phyloP scores from a whole-genome alignment of 2,113 vertebrate species.

The Eublepharis macularius region DNA sequence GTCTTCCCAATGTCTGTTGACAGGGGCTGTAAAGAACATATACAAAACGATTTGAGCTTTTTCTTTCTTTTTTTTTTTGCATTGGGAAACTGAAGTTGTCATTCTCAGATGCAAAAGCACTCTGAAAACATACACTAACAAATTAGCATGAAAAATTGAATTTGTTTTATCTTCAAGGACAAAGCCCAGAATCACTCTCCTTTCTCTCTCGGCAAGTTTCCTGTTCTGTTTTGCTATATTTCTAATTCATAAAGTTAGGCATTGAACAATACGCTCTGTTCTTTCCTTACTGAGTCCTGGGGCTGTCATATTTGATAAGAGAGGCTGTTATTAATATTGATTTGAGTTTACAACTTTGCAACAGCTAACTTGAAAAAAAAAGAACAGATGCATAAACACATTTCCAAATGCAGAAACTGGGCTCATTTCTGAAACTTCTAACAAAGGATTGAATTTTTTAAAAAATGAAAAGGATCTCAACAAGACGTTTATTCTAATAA shows the following conservation, averaged over 20 bases:
- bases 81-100: not conserved
- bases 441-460: not conserved
- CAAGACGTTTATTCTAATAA: too few species aligned
- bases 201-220: not conserved
- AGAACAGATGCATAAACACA: not conserved
- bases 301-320: not conserved
- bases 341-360: not conserved
- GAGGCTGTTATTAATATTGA: not conserved
- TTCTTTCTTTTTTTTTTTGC: not conserved
- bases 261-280: not conserved
- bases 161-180: constrained; percentile 13
- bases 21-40: not conserved
- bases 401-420: not conserved
- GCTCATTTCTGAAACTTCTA: not conserved
- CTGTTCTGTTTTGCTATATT: not conserved
- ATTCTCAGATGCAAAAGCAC: not conserved
- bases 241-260: not conserved
- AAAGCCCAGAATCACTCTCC: not conserved
- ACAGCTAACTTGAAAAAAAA: not conserved
- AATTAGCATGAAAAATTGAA: not conserved
- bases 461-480: too few species aligned
- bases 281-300: not conserved
- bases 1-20: not conserved
- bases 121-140: constrained; percentile 1
- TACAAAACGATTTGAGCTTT: not conserved